phyloP scores from a whole-genome alignment of 2,113 vertebrate genomes.

The Antechinus stuartii region DNA sequence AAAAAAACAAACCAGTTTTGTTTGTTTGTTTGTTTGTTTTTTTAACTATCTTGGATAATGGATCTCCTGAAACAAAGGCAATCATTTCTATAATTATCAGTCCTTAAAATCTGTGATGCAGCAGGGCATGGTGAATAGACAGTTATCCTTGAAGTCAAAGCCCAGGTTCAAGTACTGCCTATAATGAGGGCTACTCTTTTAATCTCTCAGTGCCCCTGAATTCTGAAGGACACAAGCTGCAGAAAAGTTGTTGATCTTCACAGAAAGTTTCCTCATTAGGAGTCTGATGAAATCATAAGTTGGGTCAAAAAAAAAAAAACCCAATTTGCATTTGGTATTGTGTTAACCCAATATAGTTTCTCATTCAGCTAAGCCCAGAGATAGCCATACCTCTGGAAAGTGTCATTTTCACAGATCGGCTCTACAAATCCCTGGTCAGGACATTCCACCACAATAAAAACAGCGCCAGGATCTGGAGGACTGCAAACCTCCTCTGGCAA shows the following conservation, averaged over 20 bases:
- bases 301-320: not conserved
- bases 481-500: conserved; percentile 93
- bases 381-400: conserved; percentile 80
- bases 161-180: not conserved
- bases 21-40: too few relatives aligned
- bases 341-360: not conserved
- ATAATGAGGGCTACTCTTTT: not conserved
- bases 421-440: conserved; percentile 91
- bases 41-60: not conserved
- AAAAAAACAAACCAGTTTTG: not conserved
- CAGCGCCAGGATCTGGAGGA: conserved; percentile 88
- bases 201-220: not conserved
- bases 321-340: not conserved
- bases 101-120: not conserved
- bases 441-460: conserved; percentile 94
- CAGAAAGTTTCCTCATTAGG: not conserved
- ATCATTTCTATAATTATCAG: not conserved
- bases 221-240: not conserved
- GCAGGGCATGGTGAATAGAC: not conserved
- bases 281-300: not conserved
- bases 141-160: not conserved
- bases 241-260: not conserved
- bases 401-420: conserved; percentile 84
- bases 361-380: not conserved
- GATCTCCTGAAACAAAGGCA: not conserved